phyloP scores from a whole-genome alignment of 2,113 vertebrate genomes.

The Myanophis thanlyinensis region DNA sequence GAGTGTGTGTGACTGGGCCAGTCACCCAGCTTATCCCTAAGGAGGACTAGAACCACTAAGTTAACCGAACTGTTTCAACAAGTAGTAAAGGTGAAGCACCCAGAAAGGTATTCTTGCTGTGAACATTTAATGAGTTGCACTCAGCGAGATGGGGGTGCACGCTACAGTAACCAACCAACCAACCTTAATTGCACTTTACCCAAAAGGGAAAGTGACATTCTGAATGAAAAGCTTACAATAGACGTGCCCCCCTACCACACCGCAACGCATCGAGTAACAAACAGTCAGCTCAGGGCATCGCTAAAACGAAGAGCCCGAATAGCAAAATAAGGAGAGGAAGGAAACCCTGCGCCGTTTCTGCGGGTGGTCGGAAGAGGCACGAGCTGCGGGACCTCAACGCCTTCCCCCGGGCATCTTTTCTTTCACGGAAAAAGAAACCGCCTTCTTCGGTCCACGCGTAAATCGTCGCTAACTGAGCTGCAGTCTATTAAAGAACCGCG shows the following conservation, averaged over 20 bases:
- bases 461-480: background rate
- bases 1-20: background rate
- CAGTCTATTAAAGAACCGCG: background rate
- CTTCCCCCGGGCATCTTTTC: background rate
- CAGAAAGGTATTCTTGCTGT: background rate
- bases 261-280: background rate
- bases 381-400: background rate
- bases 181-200: background rate
- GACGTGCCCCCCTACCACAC: background rate
- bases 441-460: background rate
- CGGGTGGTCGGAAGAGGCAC: background rate
- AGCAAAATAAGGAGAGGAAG: background rate
- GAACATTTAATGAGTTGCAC: background rate
- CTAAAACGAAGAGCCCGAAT: background rate
- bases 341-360: background rate
- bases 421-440: background rate
- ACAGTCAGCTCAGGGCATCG: background rate
- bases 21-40: background rate
- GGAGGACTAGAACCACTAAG: background rate
- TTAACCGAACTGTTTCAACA: background rate
- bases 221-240: background rate
- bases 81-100: background rate
- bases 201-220: background rate
- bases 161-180: background rate
- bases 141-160: background rate